Base-by-base conservation (phyloP, 2,888 invertebrate species). In the Margaritifera margaritifera region DNA sequence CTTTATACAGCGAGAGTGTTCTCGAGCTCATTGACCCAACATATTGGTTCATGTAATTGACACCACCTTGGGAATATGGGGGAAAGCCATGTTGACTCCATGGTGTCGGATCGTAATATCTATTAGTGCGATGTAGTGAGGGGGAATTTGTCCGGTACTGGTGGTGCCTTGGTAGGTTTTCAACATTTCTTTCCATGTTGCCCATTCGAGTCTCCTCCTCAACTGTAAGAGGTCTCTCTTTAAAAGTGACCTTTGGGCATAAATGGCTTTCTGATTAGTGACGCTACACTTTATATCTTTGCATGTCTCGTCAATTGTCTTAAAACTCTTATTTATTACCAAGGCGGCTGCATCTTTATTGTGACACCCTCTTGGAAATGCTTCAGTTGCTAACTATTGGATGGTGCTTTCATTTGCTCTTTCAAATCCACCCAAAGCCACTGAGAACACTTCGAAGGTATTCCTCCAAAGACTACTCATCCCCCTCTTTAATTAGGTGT, bases 391-490 rank as follows among this genome's bases (percentile, higher is more conserved):
- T 19, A 62, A 15, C 25, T 63, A 53, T 27, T 53, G 53, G 1
- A 27, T 15, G 11, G 25, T n/a, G 52, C 15, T 19, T 1, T 20
- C 6, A 11, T 24, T 8, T 15, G 25, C 15, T 15, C 4, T n/a
- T 27, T 63, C 25, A 27, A 42, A 63, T 18, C 62, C 62, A 53
- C 53, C 62, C 6, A 62, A 20, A 15, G 62, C 27, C 4, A 62
- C 53, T 31, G 6, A 62, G 53, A 24, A 62, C 22, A 5, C 53
- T 15, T 50, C 53, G 62, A 4, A 62, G 25, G 20, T 24, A 52
- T 5, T 15, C 62, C 53, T 62, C 62, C 8, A 62, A 22, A 6
- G 62, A n/a, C n/a, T 52, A 51, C 6, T 62, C 62, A 52, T 62
- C 53, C 20, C 22, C 27, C n/a, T 60, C 27, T 25, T 25, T 18